Conservation (phyloP, 2,113 vertebrate genomes). For the Corythaixoides concolor region DNA sequence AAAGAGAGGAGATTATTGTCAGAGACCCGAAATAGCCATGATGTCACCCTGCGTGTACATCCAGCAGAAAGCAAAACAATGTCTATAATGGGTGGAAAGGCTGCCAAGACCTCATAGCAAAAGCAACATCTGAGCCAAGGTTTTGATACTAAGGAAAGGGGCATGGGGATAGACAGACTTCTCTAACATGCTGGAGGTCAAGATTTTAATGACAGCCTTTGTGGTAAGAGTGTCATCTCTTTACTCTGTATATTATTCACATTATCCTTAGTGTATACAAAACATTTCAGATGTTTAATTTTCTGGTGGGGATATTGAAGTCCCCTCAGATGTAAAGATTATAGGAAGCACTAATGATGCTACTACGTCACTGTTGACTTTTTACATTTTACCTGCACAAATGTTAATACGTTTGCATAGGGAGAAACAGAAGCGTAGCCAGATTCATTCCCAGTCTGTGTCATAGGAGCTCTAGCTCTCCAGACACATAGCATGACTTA, state of each 20-base stretch:
- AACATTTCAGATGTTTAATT: background rate
- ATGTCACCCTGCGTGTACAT: background rate
- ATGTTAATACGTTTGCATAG: background rate
- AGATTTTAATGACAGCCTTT: background rate
- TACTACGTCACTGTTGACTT: background rate
- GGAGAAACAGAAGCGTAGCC: background rate
- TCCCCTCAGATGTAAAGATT: background rate
- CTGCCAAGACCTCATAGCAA: background rate
- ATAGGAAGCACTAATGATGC: background rate
- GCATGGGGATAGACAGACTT: background rate
- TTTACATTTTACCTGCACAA: background rate
- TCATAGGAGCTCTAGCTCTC: background rate
- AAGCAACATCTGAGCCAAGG: background rate
- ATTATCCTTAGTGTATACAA: background rate
- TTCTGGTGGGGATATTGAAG: background rate
- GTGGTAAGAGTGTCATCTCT: background rate
- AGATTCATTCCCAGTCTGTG: background rate
- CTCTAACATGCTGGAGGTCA: background rate
- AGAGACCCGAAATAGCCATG: background rate
- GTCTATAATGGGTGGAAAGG: background rate
- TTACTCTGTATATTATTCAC: background rate
- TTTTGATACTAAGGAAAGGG: background rate
- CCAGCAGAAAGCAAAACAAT: constrained; percentile 12
- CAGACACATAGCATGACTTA: background rate
- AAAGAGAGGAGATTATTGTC: background rate